Base-by-base conservation (phyloP, 2,888 invertebrate genomes). In the Noctuana brunneofusca region DNA sequence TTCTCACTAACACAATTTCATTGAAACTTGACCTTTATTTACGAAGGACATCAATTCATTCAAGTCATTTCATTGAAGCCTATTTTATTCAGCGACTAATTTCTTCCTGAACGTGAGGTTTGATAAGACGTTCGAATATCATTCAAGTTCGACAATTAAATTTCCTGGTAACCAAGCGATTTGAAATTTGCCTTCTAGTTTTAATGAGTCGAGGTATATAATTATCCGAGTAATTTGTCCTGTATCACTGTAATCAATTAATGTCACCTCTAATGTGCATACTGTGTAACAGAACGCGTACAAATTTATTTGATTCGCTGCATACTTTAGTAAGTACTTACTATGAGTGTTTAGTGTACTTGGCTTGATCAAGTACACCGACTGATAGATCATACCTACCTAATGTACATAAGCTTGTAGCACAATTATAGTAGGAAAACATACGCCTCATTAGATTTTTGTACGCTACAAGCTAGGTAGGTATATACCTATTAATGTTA, bases 201-300 rank as follows among this genome's bases (percentile, higher is more conserved):
- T 73, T 79, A 82, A 84, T 80, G 81, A 82, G 75, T 67, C 70
- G 70, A 68, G 63, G 68, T 73, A 69, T 69, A 66, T 70, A 79
- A 80, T 80, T 78, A 78, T 74, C 35, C 68, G 75, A 70, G 71
- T 72, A 75, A 72, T 77, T 81, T 78, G 73, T 76, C 74, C 59
- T 54, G 65, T 72, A 76, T 75, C 71, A 68, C 68, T 55, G 64
- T 54, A 65, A 67, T 70, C 66, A 68, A 69, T 66, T 65, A 63
- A 52, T 38, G 60, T 50, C 62, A 65, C 38, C 58, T 18, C 57
- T 63, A 62, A 59, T 64, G 50, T 53, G 20, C 14, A 30, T 24
- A 30, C 27, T 30, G 2, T 16, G 11, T 30, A 12, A 20, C 24
- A 2, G 14, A 50, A 16, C 9, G 30, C 50, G 11, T 50, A 50